A percentile compares a stretch with the other conserved stretches of the same genome.
These are phyloP conservation scores for Okapia johnstoni DNA, from an alignment of 2,113 vertebrate genomes.

Conservation along the genomic window DNA sequence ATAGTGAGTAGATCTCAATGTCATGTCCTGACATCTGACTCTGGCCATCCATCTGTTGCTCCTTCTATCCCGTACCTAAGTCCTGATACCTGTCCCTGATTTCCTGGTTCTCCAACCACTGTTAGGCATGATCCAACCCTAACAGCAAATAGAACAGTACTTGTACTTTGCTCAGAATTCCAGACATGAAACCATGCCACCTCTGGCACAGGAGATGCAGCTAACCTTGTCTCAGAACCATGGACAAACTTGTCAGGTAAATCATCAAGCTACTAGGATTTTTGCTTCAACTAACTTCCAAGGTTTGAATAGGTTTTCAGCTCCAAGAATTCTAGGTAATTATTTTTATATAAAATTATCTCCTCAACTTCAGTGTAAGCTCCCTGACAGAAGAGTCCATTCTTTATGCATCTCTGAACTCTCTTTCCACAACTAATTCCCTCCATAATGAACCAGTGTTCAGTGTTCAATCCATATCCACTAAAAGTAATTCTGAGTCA, in stretches of 20 bases:
- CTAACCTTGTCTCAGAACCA: neutral
- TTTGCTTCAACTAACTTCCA: conserved; percentile 1
- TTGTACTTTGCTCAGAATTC: neutral
- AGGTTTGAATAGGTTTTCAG: neutral
- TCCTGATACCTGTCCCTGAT: neutral
- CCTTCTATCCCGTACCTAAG: neutral
- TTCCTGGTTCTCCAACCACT: neutral
- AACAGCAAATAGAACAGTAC: neutral
- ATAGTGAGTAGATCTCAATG: neutral
- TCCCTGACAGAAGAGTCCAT: neutral
- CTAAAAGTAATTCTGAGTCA: neutral
- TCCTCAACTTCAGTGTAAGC: neutral
- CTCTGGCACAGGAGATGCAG: neutral
- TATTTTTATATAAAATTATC: neutral
- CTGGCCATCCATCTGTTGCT: neutral
- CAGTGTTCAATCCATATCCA: neutral
- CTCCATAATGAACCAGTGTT: neutral
- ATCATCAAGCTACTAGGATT: neutral
- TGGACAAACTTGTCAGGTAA: neutral
- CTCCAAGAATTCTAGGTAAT: neutral
- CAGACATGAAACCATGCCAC: neutral
- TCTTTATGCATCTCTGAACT: neutral
- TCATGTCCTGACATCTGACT: neutral
- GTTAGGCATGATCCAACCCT: neutral
- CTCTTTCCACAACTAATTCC: neutral